Evolutionary conservation across 2,113 vertebrate genomes (phyloP).

Genomic region (Isichthys henryi): DNA sequence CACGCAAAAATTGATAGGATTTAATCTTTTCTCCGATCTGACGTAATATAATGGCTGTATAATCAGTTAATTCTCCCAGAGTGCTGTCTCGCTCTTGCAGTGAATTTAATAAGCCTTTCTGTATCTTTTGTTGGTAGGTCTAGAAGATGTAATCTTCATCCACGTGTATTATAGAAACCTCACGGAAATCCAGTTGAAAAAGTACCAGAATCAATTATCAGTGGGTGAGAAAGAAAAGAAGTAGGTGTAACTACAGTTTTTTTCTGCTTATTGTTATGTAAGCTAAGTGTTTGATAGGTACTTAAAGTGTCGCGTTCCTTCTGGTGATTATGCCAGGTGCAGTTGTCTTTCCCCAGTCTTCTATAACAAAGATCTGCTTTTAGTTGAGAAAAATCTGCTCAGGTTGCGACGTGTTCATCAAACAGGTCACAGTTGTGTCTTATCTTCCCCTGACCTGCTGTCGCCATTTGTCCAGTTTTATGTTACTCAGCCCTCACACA

Average conservation of each 20-base stretch:
- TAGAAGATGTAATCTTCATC: slow-evolving; percentile 58
- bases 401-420: neutral
- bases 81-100: neutral
- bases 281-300: neutral
- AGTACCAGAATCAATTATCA: neutral
- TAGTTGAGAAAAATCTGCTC: neutral
- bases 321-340: too few relatives aligned
- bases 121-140: slow-evolving; percentile 40
- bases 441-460: neutral
- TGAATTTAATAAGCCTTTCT: neutral
- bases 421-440: neutral
- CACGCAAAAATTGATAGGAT: neutral
- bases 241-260: neutral
- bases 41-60: neutral
- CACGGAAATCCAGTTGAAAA: slow-evolving; percentile 40
- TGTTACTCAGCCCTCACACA: slow-evolving; percentile 32
- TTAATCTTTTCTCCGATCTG: neutral
- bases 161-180: slow-evolving; percentile 56
- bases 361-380: neutral
- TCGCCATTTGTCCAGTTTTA: neutral
- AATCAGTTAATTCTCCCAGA: neutral
- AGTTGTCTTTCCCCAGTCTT: neutral
- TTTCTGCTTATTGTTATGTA: neutral
- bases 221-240: neutral
- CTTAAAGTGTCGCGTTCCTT: neutral